Evolutionary conservation across 2,113 vertebrate species (phyloP), one percentile per base, ranked within the genome.

Genomic region (Vanacampus margaritifer): DNA sequence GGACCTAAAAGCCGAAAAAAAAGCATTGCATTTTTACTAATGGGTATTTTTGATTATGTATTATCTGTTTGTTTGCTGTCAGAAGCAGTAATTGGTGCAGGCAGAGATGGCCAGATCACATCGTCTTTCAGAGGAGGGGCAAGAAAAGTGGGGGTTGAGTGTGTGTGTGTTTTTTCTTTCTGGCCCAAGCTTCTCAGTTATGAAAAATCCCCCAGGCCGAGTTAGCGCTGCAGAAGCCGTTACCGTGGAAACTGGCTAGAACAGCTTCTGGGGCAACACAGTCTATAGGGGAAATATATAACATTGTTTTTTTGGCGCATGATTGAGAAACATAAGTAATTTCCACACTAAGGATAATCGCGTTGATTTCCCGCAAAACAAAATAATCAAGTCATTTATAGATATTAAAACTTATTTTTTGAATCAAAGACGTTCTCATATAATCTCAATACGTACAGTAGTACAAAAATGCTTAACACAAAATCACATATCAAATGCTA

Each of bases 221-320:
- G 89, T 86, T 85, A 84, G 87, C 82, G 87, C 93, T 92, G 92
- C 94, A 92, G 93, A 95, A 93, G 93, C 90, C 88, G 93, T 96
- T 95, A 82, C 95, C 93, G 94, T 85, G 92, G 94, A 90, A 95
- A 95, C 94, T 85, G 86, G 88, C 90, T 88, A 79, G 89, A 92
- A 86, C 91, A 84, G 90, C 87, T 91, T 88, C 81, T 78, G 85
- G 89, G 88, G 77, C 82, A 83, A 80, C 71, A 76, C 67, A 63
- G 74, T 85, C 69, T 57, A 72, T 21, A 16, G 64, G 71, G 76
- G 69, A 78, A 80, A 86, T 32, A 32, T 32, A 32, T 78, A 67
- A 90, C 71, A 64, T 72, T 76, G 74, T 62, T 80, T 75, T 28
- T 23, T 51, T 48, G 81, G 73, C 74, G 78, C 82, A 79, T 77